Evolutionary conservation across 2,797 vertebrate genomes (phyloP), one percentile per base, ranked within the genome.

Genomic region (Halcyon chelicuti): DNA sequence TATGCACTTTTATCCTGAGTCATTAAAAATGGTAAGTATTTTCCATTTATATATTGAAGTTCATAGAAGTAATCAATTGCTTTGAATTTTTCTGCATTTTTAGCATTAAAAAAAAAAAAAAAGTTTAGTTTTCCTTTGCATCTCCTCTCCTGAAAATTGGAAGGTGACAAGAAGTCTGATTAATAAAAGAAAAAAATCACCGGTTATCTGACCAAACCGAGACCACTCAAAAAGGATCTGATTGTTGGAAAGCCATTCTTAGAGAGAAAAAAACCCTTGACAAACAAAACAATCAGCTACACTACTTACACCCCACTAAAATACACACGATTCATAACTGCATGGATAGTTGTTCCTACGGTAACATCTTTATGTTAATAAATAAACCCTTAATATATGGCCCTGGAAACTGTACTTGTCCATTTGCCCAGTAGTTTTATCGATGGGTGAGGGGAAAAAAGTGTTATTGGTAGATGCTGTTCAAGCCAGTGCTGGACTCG

Each of bases 11-110:
- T 95, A 93, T 94, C 83, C 90, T 68, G 86, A 94, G 37, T 92
- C 77, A 40, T 93, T 93, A 85, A 60, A 93, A 93, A 88, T 82
- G 93, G 96, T 95, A 88, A 96, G 96, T 95, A 93, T 93, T 93
- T 94, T 77, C 83, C 88, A 82, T 44, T 83, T 92, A 40, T 75
- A 51, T 78, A 8, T 54, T 72, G 70, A 68, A 20, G 62, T 85
- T 90, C 71, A 70, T 92, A 63, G 57, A 86, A 40, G 47, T 81
- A 44, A 92, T 70, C 31, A 9, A 51, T 85, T 70, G 86, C 68
- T 97, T 94, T 73, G 88, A 74, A 10, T 88, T 90, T 78, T 94
- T 71, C 60, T 93, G 94, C 49, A 25, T 94, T 95, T 95, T 90
- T 76, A 84, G 29, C 10, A 2, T 88, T 13, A 63, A 75, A 54